Evolutionary conservation across 2,888 invertebrate species (phyloP), one percentile per base, ranked within the genome.

Genomic region (Drosophila prolongata): DNA sequence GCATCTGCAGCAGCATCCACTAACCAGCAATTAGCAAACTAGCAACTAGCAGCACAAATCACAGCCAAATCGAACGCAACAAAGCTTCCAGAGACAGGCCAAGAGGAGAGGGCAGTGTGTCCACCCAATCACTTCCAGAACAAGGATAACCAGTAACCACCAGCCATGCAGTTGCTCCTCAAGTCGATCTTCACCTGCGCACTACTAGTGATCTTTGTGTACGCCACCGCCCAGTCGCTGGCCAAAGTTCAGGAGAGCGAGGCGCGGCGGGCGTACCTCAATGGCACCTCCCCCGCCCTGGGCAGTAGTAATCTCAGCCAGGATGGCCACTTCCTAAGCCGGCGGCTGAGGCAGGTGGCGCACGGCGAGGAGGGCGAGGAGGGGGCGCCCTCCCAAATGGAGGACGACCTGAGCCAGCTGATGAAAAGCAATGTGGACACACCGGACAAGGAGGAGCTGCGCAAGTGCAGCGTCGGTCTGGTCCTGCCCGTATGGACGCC

Each of bases 401-500:
- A 30, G 2, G 50, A 60, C 1, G 47, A 42, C 0, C 3, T 11
- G 1, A 16, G 9, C 3, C 27, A 10, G 6, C 0, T 13, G 1
- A 14, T 9, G 11, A 8, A 24, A 2, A 6, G 16, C 1, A 24
- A 24, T 8, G 19, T 2, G 1, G 11, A 0, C 2, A 24, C 6
- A 35, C 53, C 13, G 6, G 80, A 76, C 3, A 14, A 11, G 24
- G 52, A 47, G 0, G 69, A 59, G 0, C 10, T 59, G 6, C 44
- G 49, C 2, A 52, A 49, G 6, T 99, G 99, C 93, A 94, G 94
- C 85, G 95, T 96, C 58, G 99, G 99, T 47, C 93, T 99, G 71
- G 89, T 99, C 78, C 93, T 99, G 60, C 97, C 98, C 30, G 93
- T 96, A 75, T 99, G 99, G 99, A 91, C 91, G 82, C 98, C 98